A percentile compares a stretch with the other conserved stretches of the same genome.
Conservation (phyloP, 2,888 invertebrate genomes). For the Galerucella pusilla region DNA sequence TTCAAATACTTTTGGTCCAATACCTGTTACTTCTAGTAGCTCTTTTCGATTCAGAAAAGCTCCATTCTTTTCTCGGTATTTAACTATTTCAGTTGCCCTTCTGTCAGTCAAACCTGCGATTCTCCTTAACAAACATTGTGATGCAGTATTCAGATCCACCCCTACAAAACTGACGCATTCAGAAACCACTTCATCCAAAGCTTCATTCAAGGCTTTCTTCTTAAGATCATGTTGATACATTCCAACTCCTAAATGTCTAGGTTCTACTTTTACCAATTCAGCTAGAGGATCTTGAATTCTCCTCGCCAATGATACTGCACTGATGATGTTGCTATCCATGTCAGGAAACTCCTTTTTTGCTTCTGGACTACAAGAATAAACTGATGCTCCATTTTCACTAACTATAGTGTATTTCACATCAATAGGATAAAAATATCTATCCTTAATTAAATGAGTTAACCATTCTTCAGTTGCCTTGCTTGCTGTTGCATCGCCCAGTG, state of each 20-base stretch:
- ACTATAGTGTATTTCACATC: conserved; percentile 83
- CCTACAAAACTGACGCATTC: conserved; percentile 95
- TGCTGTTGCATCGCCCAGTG: conserved; percentile 91
- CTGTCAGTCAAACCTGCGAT: conserved; percentile 85
- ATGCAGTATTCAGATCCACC: conserved; percentile 90
- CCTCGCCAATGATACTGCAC: conserved; percentile 86
- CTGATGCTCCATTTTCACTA: conserved; percentile 90
- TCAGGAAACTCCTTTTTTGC: conserved; percentile 88
- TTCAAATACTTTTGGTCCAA: conserved; percentile 86
- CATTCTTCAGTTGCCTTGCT: conserved; percentile 88
- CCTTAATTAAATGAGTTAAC: conserved; percentile 71
- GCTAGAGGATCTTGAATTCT: conserved; percentile 90
- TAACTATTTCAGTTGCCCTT: conserved; percentile 82
- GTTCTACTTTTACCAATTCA: conserved; percentile 93
- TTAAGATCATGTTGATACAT: conserved; percentile 95
- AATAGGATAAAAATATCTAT: conserved; percentile 68
- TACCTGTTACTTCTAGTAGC: conserved; percentile 79
- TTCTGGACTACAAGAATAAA: conserved; percentile 88
- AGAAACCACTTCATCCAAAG: conserved; percentile 83
- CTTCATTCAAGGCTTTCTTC: conserved; percentile 77
- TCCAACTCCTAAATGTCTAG: conserved; percentile 93
- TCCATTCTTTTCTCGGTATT: conserved; percentile 77
- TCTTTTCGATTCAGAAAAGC: conserved; percentile 80
- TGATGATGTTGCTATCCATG: conserved; percentile 85
- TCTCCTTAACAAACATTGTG: conserved; percentile 81